phyloP scores from a whole-genome alignment of 1,140 invertebrate genomes.

The Drosophila kohkoa region DNA sequence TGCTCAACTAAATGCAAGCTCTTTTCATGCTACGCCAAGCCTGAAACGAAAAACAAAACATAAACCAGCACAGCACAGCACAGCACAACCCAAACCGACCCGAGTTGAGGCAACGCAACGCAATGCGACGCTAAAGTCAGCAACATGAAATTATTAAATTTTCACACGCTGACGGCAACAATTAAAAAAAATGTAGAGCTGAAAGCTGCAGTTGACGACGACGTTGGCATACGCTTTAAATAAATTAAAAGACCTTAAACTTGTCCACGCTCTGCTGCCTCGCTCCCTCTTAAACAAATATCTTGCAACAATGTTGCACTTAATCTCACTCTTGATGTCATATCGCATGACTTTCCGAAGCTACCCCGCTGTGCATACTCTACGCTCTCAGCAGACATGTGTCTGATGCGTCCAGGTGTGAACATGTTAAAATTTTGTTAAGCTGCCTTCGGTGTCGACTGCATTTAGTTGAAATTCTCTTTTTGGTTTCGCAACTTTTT shows the following conservation, averaged over 20 bases:
- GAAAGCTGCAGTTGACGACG: not conserved
- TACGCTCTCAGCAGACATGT: conserved; percentile 17
- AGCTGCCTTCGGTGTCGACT: conserved; percentile 9
- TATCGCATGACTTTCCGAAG: too few species aligned
- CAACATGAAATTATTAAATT: conserved; percentile 74
- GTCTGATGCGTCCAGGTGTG: conserved; percentile 21
- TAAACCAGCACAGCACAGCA: conserved; percentile 8
- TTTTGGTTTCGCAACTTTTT: not conserved
- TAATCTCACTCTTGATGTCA: not conserved
- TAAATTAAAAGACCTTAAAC: not conserved
- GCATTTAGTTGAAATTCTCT: not conserved
- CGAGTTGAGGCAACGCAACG: not conserved
- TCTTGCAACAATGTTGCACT: too few species aligned
- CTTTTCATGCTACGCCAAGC: conserved; percentile 79
- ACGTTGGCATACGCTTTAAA: conserved; percentile 7
- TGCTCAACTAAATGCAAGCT: conserved; percentile 43
- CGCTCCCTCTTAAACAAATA: too few species aligned
- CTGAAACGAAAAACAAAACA: conserved; percentile 44
- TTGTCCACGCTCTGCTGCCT: too few species aligned
- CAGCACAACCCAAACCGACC: conserved; percentile 23
- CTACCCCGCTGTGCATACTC: not conserved
- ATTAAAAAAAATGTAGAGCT: conserved; percentile 41
- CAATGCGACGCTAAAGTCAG: conserved; percentile 34
- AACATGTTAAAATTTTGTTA: conserved; percentile 17
- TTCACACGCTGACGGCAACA: conserved; percentile 60